Base-by-base conservation (phyloP, 2,797 vertebrate species). In the Serranus cabrilla region DNA sequence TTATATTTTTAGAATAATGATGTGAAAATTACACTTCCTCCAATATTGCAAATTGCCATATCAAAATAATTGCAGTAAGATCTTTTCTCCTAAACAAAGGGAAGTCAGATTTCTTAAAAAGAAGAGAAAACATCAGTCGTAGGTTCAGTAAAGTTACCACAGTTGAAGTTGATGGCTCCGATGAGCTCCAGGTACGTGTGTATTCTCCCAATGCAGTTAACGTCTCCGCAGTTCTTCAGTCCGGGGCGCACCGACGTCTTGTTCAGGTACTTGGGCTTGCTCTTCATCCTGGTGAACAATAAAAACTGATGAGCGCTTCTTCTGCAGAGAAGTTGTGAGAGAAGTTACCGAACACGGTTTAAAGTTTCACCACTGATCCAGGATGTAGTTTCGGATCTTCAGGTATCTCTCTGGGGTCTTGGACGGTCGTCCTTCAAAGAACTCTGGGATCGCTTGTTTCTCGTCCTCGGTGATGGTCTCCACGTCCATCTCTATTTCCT, bases 131-230 rank as follows among this genome's bases (percentile, higher is more conserved):
- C 9, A 11, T 10, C 3, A 5, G 11, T 20, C 3, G 46, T 1
- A 25, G 10, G 13, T 9, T 71, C 12, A 55, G 37, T 4, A 13
- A 21, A 10, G 25, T 95, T 96, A 98, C 98, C 98, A 80, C 97
- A 99, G 91, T 94, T 96, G 39, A 99, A 99, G 94, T 99, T 99
- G 90, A 99, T 97, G 5, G 98, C 98, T 75, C 98, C 98, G 37
- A 99, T 96, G 67, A 99, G 95, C 69, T 99, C 98, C 93, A 99
- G 89, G 94, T 98, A 99, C 0, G 97, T 99, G 94, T 99, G 98
- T 88, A 99, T 97, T 63, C 97, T 94, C 61, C 98, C 98, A 17
- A 99, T 99, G 89, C 98, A 99, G 96, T 99, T 99, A 39, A 99
- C 98, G 1, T 99, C 98, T 0, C 98, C 98, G 2, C 98, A 99